Conservation (phyloP, 1,140 invertebrate species). For the Euschistus heros region DNA sequence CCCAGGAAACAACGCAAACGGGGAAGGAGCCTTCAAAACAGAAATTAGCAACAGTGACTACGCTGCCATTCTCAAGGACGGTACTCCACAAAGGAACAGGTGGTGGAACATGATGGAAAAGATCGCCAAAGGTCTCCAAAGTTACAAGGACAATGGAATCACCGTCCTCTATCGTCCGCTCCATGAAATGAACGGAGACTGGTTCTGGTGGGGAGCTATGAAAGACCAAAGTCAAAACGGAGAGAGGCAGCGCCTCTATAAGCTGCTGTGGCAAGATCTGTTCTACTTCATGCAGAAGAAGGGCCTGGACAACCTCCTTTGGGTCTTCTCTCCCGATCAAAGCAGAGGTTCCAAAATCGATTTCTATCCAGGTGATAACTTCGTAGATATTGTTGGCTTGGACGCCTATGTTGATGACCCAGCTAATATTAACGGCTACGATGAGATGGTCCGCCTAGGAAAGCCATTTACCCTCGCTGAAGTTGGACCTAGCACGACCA, state of each 20-base stretch:
- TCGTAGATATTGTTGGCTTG: neutral
- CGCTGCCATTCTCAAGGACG: neutral
- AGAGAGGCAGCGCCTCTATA: neutral
- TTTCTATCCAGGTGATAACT: neutral
- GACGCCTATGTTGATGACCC: neutral
- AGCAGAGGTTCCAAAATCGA: neutral
- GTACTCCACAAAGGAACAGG: neutral
- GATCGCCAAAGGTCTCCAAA: neutral
- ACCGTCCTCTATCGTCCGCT: neutral
- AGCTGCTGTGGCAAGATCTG: neutral
- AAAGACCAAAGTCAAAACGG: neutral
- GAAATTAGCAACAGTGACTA: too few species aligned
- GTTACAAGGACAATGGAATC: neutral
- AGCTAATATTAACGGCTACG: neutral
- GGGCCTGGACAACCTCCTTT: neutral
- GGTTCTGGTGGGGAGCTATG: neutral
- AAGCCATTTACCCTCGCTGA: neutral
- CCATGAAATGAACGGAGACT: neutral
- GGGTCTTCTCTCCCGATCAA: neutral
- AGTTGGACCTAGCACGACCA: neutral
- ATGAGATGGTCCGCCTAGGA: neutral
- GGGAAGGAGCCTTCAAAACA: neutral
- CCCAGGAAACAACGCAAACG: neutral
- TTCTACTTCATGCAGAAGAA: neutral
- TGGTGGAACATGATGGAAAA: neutral